Base-by-base conservation (phyloP, 2,113 vertebrate genomes). In the Galbula dea region DNA sequence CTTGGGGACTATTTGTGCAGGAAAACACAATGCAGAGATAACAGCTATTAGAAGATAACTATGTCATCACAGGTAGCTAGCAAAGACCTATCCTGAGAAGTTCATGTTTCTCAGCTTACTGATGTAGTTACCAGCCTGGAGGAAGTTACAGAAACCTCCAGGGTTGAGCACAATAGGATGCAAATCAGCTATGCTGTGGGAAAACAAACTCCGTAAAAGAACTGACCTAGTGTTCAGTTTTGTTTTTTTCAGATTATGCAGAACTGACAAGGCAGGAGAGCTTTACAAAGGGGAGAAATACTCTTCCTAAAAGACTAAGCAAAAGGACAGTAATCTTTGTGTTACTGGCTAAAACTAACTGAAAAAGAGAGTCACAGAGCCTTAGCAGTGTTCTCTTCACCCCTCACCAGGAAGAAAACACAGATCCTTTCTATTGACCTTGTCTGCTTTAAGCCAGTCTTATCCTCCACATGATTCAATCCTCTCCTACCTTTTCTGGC, bases 51-150 rank as follows among this genome's bases (percentile, higher is more conserved):
- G 54, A 69, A 74, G 71, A 43, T 39, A 65, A 54, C 18, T n/a
- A 1, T 41, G 46, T 45, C 49, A 69, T 15, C 69, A 69, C 23
- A 74, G 65, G 45, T 34, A 85, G 51, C 45, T 59, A 34, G 71
- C 72, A 55, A 63, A 55, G 30, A 16, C 10, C 88, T 89, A 85
- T 94, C 96, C 78, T n/a, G 87, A 91, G 54, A 95, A 88, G 30
- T 83, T 45, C 4, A 22, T 41, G 43, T 90, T 85, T 26, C 54
- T 93, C 65, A 92, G 67, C 79, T 78, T 90, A 79, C 68, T 68
- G 3, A 34, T 14, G 11, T 37, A 46, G 49, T 36, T 95, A 69
- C 82, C 73, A 37, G 85, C 48, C 83, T 96, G 49, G 27, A 84
- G 46, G 9, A 71, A 73, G 62, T 82, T 81, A 36, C 6, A 88